A percentile compares a stretch with the other conserved stretches of the same genome.
phyloP scores from a whole-genome alignment of 2,113 vertebrate species.

The Notiomystis cincta region DNA sequence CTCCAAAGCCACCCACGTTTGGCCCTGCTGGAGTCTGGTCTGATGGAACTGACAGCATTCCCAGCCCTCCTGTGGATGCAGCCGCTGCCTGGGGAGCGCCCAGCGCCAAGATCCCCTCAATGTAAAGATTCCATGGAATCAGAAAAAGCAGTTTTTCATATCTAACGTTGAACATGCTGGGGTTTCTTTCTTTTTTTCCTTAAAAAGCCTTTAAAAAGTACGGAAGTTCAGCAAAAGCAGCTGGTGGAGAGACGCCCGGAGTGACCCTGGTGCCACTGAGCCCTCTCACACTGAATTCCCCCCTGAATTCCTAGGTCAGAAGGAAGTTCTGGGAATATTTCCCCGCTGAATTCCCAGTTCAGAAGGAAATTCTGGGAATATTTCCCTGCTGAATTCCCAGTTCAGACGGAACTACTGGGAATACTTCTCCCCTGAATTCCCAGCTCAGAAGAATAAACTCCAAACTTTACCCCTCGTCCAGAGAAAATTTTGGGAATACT shows the following conservation, averaged over 20 bases:
- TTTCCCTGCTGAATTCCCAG: too few relatives aligned
- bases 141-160: background rate
- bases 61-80: background rate
- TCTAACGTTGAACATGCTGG: background rate
- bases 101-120: constrained; percentile 20
- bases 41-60: background rate
- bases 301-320: background rate
- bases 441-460: too few relatives aligned
- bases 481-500: background rate
- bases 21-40: background rate
- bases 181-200: too few relatives aligned
- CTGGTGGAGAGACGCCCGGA: background rate
- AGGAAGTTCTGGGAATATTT: background rate
- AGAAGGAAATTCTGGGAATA: too few relatives aligned
- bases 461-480: too few relatives aligned
- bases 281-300: background rate
- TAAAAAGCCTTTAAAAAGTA: background rate
- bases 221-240: background rate
- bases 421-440: too few relatives aligned
- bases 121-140: background rate
- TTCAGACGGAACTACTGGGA: too few relatives aligned
- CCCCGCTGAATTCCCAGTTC: too few relatives aligned
- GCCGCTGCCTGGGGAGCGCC: constrained; percentile 12
- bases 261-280: background rate
- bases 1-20: background rate